Conservation (phyloP, 2,888 invertebrate species). For the Athetis lepigone region DNA sequence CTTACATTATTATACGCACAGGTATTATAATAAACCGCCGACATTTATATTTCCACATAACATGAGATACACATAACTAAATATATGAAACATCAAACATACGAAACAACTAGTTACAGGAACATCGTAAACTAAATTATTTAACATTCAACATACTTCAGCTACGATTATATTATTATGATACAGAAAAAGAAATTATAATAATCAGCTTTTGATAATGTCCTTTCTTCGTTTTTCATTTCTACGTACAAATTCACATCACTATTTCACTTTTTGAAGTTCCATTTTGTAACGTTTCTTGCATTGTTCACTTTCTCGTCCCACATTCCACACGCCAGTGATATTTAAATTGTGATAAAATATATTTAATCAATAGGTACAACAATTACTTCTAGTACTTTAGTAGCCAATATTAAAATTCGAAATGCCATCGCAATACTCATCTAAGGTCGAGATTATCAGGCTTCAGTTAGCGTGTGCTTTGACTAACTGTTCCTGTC, state of each 20-base stretch:
- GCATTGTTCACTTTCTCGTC: constrained; percentile 26
- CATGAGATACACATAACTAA: constrained; percentile 70
- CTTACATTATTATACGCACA: constrained; percentile 67
- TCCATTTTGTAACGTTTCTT: constrained; percentile 28
- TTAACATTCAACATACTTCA: constrained; percentile 65
- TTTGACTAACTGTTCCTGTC: background rate
- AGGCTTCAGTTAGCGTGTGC: background rate
- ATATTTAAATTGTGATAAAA: constrained; percentile 42
- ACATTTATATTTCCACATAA: constrained; percentile 61
- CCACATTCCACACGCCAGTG: constrained; percentile 31
- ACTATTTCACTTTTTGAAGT: constrained; percentile 48
- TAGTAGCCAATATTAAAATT: constrained; percentile 56
- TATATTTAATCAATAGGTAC: constrained; percentile 47
- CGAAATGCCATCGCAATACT: constrained; percentile 37
- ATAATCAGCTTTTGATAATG: constrained; percentile 27
- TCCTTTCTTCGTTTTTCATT: constrained; percentile 23
- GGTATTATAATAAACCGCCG: constrained; percentile 64
- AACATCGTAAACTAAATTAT: constrained; percentile 79
- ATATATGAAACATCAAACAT: constrained; percentile 70
- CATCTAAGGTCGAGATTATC: constrained; percentile 14
- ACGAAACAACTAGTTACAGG: constrained; percentile 77
- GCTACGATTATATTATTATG: constrained; percentile 59
- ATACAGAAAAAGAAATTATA: constrained; percentile 53
- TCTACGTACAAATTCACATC: constrained; percentile 40
- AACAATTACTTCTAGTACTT: constrained; percentile 57